Conservation (phyloP, 64 coral and sea anemone species). For the Porites australiensis region DNA sequence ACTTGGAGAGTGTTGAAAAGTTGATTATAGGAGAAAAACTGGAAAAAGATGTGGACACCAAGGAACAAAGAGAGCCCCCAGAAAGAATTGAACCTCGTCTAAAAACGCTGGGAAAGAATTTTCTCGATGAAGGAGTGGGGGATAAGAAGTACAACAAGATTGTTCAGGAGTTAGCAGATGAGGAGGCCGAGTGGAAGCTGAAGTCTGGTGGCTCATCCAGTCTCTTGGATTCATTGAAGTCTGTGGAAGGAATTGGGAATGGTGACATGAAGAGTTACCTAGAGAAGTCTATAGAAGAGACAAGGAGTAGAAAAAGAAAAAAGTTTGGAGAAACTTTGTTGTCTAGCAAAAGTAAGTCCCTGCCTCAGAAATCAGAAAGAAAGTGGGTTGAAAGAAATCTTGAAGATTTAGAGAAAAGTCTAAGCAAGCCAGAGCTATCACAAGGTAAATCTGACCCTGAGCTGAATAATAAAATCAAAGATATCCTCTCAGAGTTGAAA, state of each 20-base stretch:
- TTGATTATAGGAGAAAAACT: not conserved
- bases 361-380: not conserved
- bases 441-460: constrained; percentile 54
- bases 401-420: constrained; percentile 23
- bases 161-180: not conserved
- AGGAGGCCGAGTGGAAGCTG: not conserved
- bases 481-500: constrained; percentile 77
- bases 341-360: not conserved
- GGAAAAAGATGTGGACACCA: no score
- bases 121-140: not conserved
- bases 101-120: not conserved
- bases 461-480: constrained; percentile 74
- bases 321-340: not conserved
- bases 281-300: constrained; percentile 1
- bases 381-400: constrained; percentile 8
- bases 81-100: not conserved
- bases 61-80: not conserved
- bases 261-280: not conserved
- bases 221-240: not conserved
- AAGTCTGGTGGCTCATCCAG: not conserved
- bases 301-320: not conserved
- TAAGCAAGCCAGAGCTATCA: not conserved
- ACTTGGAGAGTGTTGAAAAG: not conserved
- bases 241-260: not conserved
- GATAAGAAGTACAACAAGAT: not conserved